Evolutionary conservation across 2,797 vertebrate genomes (phyloP), one percentile per base, ranked within the genome.

Genomic region (Pipistrellus pygmaeus): DNA sequence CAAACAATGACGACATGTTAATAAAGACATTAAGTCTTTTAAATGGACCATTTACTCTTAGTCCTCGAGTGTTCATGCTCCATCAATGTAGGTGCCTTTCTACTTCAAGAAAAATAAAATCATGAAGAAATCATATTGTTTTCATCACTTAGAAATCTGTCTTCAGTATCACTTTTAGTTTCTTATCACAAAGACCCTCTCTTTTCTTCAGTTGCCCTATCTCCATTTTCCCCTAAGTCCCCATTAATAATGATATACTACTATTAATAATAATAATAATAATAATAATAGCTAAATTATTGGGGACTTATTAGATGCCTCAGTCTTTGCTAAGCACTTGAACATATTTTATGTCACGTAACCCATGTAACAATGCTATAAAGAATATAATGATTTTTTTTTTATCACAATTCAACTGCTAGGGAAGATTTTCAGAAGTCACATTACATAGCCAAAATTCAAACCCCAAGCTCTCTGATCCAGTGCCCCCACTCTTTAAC

Each of bases 101-200:
- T 93, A 13, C 51, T 46, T 72, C 27, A 35, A 72, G 25, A 84
- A 84, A 91, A 95, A 83, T 44, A 20, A 84, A 91, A 76, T 77
- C 20, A 87, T n/a, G 68, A 75, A 62, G n/a, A 83, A 86, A 78
- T 11, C 57, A 6, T 64, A 30, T 10, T 51, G 12, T 66, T 4
- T 25, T 44, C 1, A 27, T 81, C 17, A 6, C 17, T 64, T 55
- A 13, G 21, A 93, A 77, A 66, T 81, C 55, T 77, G 64, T 44
- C 71, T 93, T 11, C 72, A 38, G 20, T 60, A 30, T 73, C 23
- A 44, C 27, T 62, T 80, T 76, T 11, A 57, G 35, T 95, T 30
- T 93, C n/a, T 87, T 69, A 35, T 83, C 30, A 84, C 51, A 75
- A 87, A 53, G 27, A 21, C 12, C 69, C 76, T 48, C 44, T 7